Conservation (phyloP, 2,888 invertebrate species). For the Tetanocera ferruginea region DNA sequence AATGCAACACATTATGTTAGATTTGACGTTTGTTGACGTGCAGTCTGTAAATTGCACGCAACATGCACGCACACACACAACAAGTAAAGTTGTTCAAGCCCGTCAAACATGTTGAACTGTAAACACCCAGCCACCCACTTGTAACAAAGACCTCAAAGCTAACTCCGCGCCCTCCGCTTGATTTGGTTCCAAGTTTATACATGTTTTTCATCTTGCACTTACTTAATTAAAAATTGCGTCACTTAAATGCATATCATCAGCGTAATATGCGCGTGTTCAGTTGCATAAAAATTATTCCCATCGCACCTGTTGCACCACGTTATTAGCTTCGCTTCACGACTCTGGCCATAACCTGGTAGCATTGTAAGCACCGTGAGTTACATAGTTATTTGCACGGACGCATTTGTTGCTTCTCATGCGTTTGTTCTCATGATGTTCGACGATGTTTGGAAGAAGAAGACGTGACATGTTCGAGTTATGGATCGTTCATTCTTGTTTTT, state of each 20-base stretch:
- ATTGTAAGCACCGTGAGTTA: conserved; percentile 20
- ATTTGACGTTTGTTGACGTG: conserved; percentile 45
- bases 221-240: conserved; percentile 54
- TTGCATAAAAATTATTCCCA: conserved; percentile 39
- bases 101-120: conserved; percentile 14
- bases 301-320: conserved; percentile 37
- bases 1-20: conserved; percentile 40
- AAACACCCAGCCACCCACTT: neutral
- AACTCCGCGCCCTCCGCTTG: neutral
- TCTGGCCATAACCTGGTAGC: conserved; percentile 24
- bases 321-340: conserved; percentile 28
- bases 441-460: too few relatives aligned
- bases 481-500: too few relatives aligned
- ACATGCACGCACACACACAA: conserved; percentile 17
- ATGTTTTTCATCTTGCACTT: conserved; percentile 44
- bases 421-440: too few relatives aligned
- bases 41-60: conserved; percentile 13
- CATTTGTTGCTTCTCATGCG: too few relatives aligned
- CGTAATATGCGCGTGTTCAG: conserved; percentile 23
- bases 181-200: neutral
- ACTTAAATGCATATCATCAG: conserved; percentile 49
- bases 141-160: neutral
- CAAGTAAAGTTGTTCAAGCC: neutral
- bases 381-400: neutral
- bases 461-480: too few relatives aligned